Conservation (phyloP, 1,140 invertebrate genomes). For the Brachystomella parvula region DNA sequence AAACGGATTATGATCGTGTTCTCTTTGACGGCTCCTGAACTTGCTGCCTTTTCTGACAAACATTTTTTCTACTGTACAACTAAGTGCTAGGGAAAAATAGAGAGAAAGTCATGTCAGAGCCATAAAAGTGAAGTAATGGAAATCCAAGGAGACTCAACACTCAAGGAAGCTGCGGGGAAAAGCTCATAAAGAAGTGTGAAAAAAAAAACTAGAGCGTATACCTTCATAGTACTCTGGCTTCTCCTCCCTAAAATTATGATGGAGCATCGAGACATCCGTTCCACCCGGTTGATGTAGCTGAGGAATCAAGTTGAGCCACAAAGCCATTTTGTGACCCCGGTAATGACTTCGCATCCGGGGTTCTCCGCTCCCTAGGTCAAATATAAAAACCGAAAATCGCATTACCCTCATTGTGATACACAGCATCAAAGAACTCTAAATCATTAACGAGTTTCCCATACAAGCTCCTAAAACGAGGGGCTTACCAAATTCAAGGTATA, state of each 20-base stretch:
- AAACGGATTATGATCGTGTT: too few relatives aligned
- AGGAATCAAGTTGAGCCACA: conserved; percentile 83
- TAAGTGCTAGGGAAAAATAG: neutral
- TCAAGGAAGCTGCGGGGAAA: neutral
- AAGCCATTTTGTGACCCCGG: conserved; percentile 80
- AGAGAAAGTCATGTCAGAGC: neutral
- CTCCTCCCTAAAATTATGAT: conserved; percentile 66
- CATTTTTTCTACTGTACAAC: neutral
- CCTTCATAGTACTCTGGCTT: conserved; percentile 65
- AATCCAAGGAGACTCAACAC: neutral
- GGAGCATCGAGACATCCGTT: conserved; percentile 60
- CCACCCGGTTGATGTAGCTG: conserved; percentile 72
- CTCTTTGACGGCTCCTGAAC: neutral
- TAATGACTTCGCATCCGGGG: conserved; percentile 72
- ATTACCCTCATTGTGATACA: too few relatives aligned
- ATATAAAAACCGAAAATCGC: neutral
- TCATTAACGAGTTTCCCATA: neutral
- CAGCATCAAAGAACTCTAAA: too few relatives aligned
- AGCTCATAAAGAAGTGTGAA: neutral
- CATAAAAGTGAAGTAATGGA: too few relatives aligned
- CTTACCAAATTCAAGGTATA: conserved; percentile 45
- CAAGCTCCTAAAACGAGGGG: conserved; percentile 7
- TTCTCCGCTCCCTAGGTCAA: conserved; percentile 51
- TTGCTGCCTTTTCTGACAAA: neutral
- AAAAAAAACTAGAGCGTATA: conserved; percentile 40